A percentile compares a stretch with the other conserved stretches of the same genome.
phyloP scores from a whole-genome alignment of 64 coral and sea anemone genomes.

The Acropora yongei region DNA sequence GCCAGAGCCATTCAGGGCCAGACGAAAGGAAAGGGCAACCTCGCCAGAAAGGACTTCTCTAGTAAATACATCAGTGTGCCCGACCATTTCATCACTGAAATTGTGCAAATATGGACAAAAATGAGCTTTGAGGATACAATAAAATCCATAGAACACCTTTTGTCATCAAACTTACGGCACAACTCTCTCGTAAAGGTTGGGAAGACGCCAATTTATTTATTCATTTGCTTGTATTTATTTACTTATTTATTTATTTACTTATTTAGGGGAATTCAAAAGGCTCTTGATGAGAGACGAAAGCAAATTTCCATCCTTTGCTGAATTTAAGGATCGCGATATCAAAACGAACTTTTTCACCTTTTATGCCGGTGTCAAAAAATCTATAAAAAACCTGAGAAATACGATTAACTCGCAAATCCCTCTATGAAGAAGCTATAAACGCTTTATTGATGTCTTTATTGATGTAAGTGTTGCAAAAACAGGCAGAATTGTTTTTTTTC shows the following conservation, averaged over 20 bases:
- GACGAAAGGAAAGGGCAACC: neutral
- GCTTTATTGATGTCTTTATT: too few species aligned
- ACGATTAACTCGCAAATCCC: too few species aligned
- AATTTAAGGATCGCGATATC: neutral
- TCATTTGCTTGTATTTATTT: neutral
- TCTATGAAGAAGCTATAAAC: too few species aligned
- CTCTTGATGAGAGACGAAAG: neutral
- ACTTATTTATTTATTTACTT: too few species aligned
- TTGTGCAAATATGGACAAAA: too few species aligned
- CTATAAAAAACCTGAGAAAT: too few species aligned
- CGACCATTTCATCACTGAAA: too few species aligned
- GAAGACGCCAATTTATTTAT: constrained; percentile 12
- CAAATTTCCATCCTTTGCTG: neutral
- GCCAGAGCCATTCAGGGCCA: neutral
- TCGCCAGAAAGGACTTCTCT: neutral
- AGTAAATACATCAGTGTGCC: neutral
- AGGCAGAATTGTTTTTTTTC: too few species aligned
- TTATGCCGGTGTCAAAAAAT: too few species aligned
- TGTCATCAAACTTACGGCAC: neutral
- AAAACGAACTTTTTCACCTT: too few species aligned
- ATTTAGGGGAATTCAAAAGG: neutral
- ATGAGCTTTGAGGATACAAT: too few species aligned
- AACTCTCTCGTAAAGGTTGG: constrained; percentile 6
- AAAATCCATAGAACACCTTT: neutral
- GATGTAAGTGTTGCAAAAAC: too few species aligned